phyloP scores from a whole-genome alignment of 1,140 invertebrate genomes.

The Drosophila pallidifrons region DNA sequence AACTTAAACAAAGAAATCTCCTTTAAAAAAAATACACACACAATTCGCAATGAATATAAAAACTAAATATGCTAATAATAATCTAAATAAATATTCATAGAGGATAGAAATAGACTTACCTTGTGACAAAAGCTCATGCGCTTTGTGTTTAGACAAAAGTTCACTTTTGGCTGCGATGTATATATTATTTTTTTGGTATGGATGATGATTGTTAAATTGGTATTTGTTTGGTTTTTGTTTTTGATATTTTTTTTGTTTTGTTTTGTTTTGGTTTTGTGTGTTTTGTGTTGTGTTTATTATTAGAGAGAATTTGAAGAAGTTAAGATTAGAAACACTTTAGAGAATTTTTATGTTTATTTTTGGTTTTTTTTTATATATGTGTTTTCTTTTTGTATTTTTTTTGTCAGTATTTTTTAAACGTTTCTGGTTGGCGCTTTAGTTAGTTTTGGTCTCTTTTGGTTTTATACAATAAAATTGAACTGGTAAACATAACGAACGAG shows the following conservation, averaged over 20 bases:
- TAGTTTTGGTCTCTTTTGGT: conserved; percentile 26
- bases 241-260: conserved; percentile 32
- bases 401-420: conserved; percentile 16
- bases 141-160: conserved; percentile 47
- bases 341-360: conserved; percentile 26
- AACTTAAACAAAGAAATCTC: too few species aligned
- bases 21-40: too few species aligned
- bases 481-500: conserved; percentile 61
- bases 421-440: conserved; percentile 26
- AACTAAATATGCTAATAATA: not conserved
- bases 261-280: conserved; percentile 28
- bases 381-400: conserved; percentile 37
- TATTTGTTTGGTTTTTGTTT: conserved; percentile 1
- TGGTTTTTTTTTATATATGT: conserved; percentile 21
- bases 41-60: not conserved
- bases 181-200: conserved; percentile 26
- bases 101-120: conserved; percentile 43
- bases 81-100: not conserved
- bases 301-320: conserved; percentile 65
- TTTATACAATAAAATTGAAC: conserved; percentile 58
- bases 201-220: conserved; percentile 37
- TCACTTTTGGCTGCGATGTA: conserved; percentile 52
- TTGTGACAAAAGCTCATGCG: conserved; percentile 62
- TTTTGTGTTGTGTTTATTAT: conserved; percentile 54
- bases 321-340: conserved; percentile 62